Evolutionary conservation across 1,140 invertebrate genomes (phyloP), one percentile per base, ranked within the genome.

Genomic region (Lordiphosa clarofinis): DNA sequence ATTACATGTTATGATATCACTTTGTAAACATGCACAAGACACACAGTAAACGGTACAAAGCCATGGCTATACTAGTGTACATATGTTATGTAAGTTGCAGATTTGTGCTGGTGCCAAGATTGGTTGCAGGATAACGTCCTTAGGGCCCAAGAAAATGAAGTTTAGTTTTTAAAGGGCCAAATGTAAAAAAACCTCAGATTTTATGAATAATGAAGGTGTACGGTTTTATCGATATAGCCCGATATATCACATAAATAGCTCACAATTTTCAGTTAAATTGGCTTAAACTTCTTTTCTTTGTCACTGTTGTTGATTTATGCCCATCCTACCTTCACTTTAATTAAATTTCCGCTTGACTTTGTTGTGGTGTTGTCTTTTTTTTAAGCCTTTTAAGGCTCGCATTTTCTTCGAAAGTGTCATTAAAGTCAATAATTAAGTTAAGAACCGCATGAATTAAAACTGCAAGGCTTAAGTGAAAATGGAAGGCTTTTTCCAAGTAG

Each of bases 391-490:
- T 40, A 40, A 40, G 38, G 37, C 33, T 35, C 49, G 11, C 49
- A 15, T 42, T 28, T 42, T 54, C 37, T 42, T 42, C 52, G 15
- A 39, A 65, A 52, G 50, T 60, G 44, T 21, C 50, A 59, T 64
- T 56, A 42, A 48, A 43, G 62, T 43, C 21, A 60, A 73, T 73
- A 75, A 73, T 69, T 65, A 73, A 75, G 48, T 75, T 65, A 46
- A 63, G 59, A 60, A 35, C 69, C 53, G 13, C 61, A 36, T 56
- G 49, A 69, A 42, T 58, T 40, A 59, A 65, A 65, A 46, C 31
- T 40, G 31, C 4, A 48, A 12, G 37, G 49, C 24, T 15, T 39
- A 33, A 48, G 43, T 56, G 38, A 61, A 49, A 43, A 39, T 21
- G 37, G 49, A 24, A 38, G 11, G 36, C 49, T 28, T 37, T 21